phyloP scores from a whole-genome alignment of 37 sponge, comb jelly and placozoan species.

The Tethya wilhelma region DNA sequence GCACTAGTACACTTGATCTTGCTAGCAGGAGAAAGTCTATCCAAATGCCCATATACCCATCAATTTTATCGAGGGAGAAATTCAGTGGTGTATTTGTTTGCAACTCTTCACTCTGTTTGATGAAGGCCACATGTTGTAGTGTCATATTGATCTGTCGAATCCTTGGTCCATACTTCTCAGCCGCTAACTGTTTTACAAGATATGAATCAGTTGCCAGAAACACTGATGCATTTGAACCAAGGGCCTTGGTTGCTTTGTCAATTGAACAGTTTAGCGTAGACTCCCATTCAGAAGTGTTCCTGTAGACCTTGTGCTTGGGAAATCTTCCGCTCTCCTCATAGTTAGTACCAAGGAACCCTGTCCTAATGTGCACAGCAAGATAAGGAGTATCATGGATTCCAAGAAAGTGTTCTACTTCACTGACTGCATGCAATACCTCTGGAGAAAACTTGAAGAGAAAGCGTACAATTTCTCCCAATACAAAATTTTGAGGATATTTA shows the following conservation, averaged over 20 bases:
- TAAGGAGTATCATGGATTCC: not conserved
- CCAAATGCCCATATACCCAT: not conserved
- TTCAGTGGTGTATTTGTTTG: not conserved
- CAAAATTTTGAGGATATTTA: not conserved
- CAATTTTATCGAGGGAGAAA: not conserved
- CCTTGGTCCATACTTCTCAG: not conserved
- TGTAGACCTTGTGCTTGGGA: not conserved
- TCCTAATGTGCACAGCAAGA: not conserved
- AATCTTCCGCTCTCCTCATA: not conserved
- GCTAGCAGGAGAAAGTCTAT: slow-evolving; percentile 8
- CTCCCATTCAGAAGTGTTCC: not conserved
- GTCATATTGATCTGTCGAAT: not conserved
- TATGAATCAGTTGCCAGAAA: slow-evolving; percentile 9
- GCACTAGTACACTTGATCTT: not conserved
- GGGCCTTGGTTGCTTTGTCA: not conserved
- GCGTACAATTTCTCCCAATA: not conserved
- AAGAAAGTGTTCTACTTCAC: not conserved
- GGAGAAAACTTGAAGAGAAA: not conserved
- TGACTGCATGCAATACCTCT: not conserved
- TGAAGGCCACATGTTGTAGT: slow-evolving; percentile 11
- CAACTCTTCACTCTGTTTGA: not conserved
- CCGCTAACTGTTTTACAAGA: slow-evolving; percentile 5
- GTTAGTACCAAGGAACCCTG: not conserved
- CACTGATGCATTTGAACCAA: not conserved
- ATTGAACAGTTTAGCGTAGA: not conserved